A percentile compares a stretch with the other conserved stretches of the same genome.
phyloP scores from a whole-genome alignment of 35 echinoderm and acorn worm genomes.

The Ptychodera flava region DNA sequence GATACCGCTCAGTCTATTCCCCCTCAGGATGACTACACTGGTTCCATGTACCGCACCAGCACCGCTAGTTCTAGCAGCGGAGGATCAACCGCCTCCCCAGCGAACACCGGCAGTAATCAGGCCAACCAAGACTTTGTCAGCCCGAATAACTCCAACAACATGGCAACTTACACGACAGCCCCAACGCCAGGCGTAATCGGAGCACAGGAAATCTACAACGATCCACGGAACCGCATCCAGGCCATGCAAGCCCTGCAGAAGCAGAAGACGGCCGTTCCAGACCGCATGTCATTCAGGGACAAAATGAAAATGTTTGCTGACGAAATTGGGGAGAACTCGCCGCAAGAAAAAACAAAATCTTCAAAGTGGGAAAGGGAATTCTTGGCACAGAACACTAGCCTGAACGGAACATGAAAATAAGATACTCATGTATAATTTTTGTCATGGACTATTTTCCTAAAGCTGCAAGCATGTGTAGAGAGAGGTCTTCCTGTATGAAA shows the following conservation, averaged over 20 bases:
- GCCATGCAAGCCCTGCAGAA: slow-evolving; percentile 29
- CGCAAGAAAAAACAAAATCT: slow-evolving; percentile 47
- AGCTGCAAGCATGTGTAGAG: too few species aligned
- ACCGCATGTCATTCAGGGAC: slow-evolving; percentile 62
- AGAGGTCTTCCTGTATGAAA: too few species aligned
- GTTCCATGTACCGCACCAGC: background rate
- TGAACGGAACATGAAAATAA: slow-evolving; percentile 4
- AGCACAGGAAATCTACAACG: slow-evolving; percentile 84
- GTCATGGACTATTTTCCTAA: too few species aligned
- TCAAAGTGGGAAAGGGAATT: slow-evolving; percentile 95
- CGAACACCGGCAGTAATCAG: background rate
- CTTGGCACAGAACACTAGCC: slow-evolving; percentile 65
- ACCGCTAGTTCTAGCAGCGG: background rate
- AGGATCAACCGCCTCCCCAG: background rate
- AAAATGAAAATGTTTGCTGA: slow-evolving; percentile 87
- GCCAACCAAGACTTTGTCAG: slow-evolving; percentile 29
- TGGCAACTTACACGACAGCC: slow-evolving; percentile 55
- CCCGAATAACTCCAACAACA: slow-evolving; percentile 50
- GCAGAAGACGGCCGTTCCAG: slow-evolving; percentile 16
- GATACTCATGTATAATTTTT: too few species aligned
- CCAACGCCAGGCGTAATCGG: slow-evolving; percentile 81
- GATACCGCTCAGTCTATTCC: background rate
- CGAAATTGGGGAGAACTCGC: slow-evolving; percentile 28
- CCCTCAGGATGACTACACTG: background rate
- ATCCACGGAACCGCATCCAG: slow-evolving; percentile 53